phyloP scores from a whole-genome alignment of 2,797 vertebrate genomes.

The Neopelma chrysocephalum region DNA sequence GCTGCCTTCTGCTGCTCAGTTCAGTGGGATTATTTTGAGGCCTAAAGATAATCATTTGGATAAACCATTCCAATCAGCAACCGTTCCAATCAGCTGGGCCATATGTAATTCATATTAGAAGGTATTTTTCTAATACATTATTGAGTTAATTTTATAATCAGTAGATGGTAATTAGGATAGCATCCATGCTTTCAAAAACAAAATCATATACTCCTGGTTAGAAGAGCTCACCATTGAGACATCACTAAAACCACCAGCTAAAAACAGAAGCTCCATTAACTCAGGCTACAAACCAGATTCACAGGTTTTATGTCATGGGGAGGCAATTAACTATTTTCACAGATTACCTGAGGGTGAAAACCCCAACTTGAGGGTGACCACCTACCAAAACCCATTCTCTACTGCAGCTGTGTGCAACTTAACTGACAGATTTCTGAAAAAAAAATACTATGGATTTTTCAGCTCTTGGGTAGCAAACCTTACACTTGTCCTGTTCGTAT shows the following conservation, averaged over 20 bases:
- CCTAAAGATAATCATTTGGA: background rate
- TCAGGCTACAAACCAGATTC: background rate
- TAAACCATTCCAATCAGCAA: background rate
- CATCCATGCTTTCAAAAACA: background rate
- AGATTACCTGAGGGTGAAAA: background rate
- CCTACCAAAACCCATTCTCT: background rate
- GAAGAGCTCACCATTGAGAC: background rate
- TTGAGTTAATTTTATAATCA: background rate
- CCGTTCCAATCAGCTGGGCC: background rate
- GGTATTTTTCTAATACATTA: background rate
- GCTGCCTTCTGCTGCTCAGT: background rate
- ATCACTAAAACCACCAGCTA: background rate
- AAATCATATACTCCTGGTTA: background rate
- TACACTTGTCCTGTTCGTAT: no score
- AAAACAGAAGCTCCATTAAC: background rate
- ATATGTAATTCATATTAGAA: background rate
- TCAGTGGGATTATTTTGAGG: background rate
- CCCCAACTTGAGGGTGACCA: background rate
- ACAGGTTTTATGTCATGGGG: background rate
- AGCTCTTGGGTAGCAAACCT: no score
- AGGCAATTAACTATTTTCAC: background rate
- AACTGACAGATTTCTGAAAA: no score
- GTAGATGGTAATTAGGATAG: background rate
- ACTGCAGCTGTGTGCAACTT: background rate
- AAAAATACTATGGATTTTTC: no score